Conservation (phyloP, 2,888 invertebrate genomes). For the Deilephila elpenor region DNA sequence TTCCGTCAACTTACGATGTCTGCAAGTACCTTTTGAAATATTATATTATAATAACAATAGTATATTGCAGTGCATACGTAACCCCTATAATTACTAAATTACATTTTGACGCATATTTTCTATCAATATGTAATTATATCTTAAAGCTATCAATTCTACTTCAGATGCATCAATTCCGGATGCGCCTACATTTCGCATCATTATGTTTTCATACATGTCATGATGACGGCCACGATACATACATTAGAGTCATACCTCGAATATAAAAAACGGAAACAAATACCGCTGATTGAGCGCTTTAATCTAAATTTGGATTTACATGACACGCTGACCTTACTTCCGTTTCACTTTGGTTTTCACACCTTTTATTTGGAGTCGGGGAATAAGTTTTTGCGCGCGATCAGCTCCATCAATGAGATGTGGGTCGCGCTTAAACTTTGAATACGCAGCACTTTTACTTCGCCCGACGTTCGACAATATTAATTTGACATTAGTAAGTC, state of each 20-base stretch:
- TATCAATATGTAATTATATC: not conserved
- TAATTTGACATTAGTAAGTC: slow-evolving; percentile 59
- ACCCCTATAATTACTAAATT: no score
- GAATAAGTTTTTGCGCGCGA: slow-evolving; percentile 69
- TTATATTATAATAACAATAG: no score
- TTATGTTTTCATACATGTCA: not conserved
- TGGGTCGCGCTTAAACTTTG: slow-evolving; percentile 72
- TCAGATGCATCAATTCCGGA: not conserved
- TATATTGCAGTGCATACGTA: no score
- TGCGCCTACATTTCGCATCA: not conserved
- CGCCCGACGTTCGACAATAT: slow-evolving; percentile 58
- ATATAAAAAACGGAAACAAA: slow-evolving; percentile 25
- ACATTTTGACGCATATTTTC: not conserved
- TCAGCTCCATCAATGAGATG: slow-evolving; percentile 63
- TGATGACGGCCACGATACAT: not conserved
- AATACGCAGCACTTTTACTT: slow-evolving; percentile 79
- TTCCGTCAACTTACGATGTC: no score
- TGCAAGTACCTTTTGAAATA: no score
- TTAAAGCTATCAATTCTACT: not conserved
- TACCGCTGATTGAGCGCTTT: not conserved
- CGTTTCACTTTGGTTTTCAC: slow-evolving; percentile 64
- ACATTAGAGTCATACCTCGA: not conserved
- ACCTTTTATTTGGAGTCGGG: slow-evolving; percentile 68
- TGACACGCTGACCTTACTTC: slow-evolving; percentile 34
- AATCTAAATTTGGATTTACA: slow-evolving; percentile 22